Evolutionary conservation across 2,113 vertebrate species (phyloP).

Genomic region (Raja brachyura): DNA sequence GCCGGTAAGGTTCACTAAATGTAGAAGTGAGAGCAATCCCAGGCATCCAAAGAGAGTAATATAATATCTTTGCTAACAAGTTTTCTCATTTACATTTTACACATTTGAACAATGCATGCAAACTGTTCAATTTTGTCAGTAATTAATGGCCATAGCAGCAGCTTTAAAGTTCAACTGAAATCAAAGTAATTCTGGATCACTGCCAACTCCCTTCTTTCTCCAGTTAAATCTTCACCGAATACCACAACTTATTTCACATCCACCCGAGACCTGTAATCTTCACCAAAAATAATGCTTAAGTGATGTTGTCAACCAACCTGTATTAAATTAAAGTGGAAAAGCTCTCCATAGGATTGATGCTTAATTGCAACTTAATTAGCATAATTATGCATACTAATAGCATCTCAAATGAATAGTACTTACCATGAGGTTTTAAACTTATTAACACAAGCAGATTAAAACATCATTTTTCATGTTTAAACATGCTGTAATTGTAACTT

Average conservation of each 20-base stretch:
- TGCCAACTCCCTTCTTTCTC: slow-evolving; percentile 20
- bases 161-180: slow-evolving; percentile 33
- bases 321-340: slow-evolving; percentile 93
- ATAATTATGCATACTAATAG: slow-evolving; percentile 99
- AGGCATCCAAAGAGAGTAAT: slow-evolving; percentile 12
- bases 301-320: slow-evolving; percentile 83
- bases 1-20: slow-evolving; percentile 1
- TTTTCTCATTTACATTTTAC: slow-evolving; percentile 30
- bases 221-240: slow-evolving; percentile 2
- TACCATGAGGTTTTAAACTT: slow-evolving; percentile 99
- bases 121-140: slow-evolving; percentile 34
- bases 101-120: slow-evolving; percentile 30
- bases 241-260: not conserved
- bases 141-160: not conserved
- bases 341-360: slow-evolving; percentile 96
- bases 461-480: slow-evolving; percentile 99
- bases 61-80: slow-evolving; percentile 27
- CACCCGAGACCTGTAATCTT: slow-evolving; percentile 59
- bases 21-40: slow-evolving; percentile 4
- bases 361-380: slow-evolving; percentile 99
- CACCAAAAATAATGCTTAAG: slow-evolving; percentile 73
- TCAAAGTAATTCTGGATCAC: slow-evolving; percentile 6
- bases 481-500: slow-evolving; percentile 91
- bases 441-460: slow-evolving; percentile 98
- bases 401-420: slow-evolving; percentile 99